Evolutionary conservation across 92 coral and sea anemone species (phyloP).

Genomic region (Micromussa lordhowensis): DNA sequence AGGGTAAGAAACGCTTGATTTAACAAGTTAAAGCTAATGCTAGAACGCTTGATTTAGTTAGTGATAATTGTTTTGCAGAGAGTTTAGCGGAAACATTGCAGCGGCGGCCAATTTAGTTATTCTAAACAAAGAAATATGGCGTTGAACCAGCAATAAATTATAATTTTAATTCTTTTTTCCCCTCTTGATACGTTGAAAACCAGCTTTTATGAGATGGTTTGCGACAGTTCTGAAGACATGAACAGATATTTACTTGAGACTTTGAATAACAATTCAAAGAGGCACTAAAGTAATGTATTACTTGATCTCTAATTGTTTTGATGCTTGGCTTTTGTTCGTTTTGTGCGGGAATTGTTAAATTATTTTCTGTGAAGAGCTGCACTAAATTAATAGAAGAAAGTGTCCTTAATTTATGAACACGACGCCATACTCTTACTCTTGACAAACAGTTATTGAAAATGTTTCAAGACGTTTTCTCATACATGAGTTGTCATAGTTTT

Average conservation of each 20-base stretch:
- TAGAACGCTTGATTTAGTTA: neutral
- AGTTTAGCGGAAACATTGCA: neutral
- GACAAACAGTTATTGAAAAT: neutral
- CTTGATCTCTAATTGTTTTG: neutral
- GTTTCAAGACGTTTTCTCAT: neutral
- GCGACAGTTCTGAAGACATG: neutral
- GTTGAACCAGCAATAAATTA: neutral
- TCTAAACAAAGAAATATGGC: neutral
- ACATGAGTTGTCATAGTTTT: neutral
- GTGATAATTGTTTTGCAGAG: neutral
- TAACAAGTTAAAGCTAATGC: neutral
- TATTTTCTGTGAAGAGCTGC: neutral
- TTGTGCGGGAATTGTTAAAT: neutral
- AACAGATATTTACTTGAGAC: neutral
- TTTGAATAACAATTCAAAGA: neutral
- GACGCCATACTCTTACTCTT: neutral
- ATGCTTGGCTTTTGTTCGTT: neutral
- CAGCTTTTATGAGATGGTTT: neutral
- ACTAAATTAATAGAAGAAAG: neutral
- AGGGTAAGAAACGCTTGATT: conserved; percentile 50
- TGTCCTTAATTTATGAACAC: neutral
- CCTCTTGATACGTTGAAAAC: neutral
- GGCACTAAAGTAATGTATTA: too few relatives aligned
- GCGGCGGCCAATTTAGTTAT: neutral
- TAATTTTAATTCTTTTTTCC: neutral